Evolutionary conservation across 2,888 invertebrate genomes (phyloP).

Genomic region (Melanostoma mellinum): DNA sequence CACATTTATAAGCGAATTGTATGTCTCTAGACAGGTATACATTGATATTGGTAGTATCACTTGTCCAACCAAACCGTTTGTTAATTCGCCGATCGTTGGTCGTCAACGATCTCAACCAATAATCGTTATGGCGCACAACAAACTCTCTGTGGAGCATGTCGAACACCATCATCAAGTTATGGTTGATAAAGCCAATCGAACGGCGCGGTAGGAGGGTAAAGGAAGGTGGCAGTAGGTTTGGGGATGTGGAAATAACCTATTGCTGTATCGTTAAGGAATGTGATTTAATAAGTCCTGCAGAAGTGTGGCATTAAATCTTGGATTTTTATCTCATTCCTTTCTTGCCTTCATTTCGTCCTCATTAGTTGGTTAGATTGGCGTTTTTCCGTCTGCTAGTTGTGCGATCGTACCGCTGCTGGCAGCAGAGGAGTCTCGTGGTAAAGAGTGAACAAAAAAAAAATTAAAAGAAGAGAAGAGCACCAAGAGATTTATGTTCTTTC

Average conservation of each 20-base stretch:
- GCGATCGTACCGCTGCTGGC: slow-evolving; percentile 31
- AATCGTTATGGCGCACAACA: slow-evolving; percentile 60
- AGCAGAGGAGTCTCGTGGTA: not conserved
- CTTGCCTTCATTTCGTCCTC: slow-evolving; percentile 71
- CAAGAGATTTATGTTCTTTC: slow-evolving; percentile 66
- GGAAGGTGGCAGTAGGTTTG: not conserved
- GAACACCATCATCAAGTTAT: slow-evolving; percentile 21
- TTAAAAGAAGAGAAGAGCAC: slow-evolving; percentile 1
- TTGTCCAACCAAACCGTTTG: slow-evolving; percentile 68
- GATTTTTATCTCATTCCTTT: slow-evolving; percentile 72
- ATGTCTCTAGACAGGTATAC: slow-evolving; percentile 25
- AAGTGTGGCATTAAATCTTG: slow-evolving; percentile 73
- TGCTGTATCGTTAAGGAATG: slow-evolving; percentile 64
- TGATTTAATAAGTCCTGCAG: slow-evolving; percentile 71
- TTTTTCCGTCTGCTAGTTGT: slow-evolving; percentile 64
- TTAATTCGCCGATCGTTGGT: slow-evolving; percentile 68
- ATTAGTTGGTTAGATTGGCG: slow-evolving; percentile 70
- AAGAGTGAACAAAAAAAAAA: not conserved
- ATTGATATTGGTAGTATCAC: slow-evolving; percentile 58
- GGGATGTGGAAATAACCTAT: slow-evolving; percentile 33
- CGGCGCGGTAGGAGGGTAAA: not conserved
- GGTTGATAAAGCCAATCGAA: not conserved
- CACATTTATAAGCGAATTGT: slow-evolving; percentile 17
- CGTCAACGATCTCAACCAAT: slow-evolving; percentile 66
- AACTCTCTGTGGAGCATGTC: slow-evolving; percentile 28